Base-by-base conservation (phyloP, 2,888 invertebrate species). In the Tachina grossa region DNA sequence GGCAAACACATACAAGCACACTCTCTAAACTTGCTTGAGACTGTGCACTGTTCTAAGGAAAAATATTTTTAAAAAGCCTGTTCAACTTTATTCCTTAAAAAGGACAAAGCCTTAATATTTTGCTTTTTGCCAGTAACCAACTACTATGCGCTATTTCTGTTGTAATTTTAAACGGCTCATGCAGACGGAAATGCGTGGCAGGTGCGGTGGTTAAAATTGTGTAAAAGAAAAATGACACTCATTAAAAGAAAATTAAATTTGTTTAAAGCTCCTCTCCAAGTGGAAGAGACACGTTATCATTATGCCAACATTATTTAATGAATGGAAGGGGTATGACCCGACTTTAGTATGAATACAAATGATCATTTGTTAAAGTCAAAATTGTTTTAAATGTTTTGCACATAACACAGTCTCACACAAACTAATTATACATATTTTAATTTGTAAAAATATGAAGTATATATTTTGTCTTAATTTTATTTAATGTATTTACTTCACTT, bases 161-260 rank as follows among this genome's bases (percentile, higher is more conserved):
- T n/a, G 39, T 68, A 66, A 66, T 45, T 41, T 65, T 6, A 66
- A 76, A 59, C 43, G 71, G 11, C 39, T 72, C 22, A 63, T 22
- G 47, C 9, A 66, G 49, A 65, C 22, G 16, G 39, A 53, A 63
- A 79, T 82, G 78, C 78, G 75, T 85, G 75, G 83, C 82, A 85
- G 85, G 85, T 83, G 79, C 61, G 75, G 74, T 79, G 69, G 63
- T 81, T 85, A 61, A 71, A 79, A 75, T 65, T 75, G 63, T 59
- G 16, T 47, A 49, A 82, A 82, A 82, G 85, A 82, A 79, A 86
- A 83, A 86, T 87, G 76, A 85, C 87, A 65, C 65, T 82, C 82
- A 86, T 87, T 86, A 84, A 86, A 87, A 78, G 81, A 66, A 85
- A 85, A 85, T 82, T 85, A 63, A 79, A 85, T 65, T 78, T 85